These are phyloP conservation scores for Pandemis heparana DNA, from an alignment of 2,888 invertebrate genomes.

Conservation along the genomic window DNA sequence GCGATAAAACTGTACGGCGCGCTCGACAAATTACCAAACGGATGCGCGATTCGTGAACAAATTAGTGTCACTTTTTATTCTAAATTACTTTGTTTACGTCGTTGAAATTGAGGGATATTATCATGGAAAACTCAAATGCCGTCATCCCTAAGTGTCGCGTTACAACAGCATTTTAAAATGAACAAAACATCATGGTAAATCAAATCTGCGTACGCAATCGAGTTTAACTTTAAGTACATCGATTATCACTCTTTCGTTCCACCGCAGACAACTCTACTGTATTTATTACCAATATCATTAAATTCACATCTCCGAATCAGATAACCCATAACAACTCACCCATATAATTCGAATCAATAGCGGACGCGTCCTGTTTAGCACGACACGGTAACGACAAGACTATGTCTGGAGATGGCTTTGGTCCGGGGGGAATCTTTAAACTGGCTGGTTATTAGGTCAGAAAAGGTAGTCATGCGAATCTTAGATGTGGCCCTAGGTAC, in stretches of 20 bases:
- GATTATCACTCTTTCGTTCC: neutral
- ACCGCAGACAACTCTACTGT: neutral
- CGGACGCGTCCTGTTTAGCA: slow-evolving; percentile 61
- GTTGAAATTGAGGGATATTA: neutral
- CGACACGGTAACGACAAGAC: slow-evolving; percentile 48
- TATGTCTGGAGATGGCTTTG: slow-evolving; percentile 55
- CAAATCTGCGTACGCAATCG: neutral
- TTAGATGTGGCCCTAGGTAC: slow-evolving; percentile 17
- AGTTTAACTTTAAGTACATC: neutral
- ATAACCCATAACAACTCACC: slow-evolving; percentile 58
- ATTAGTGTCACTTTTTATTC: neutral
- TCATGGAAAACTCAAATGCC: no score
- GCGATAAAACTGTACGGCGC: slow-evolving; percentile 26
- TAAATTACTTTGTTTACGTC: slow-evolving; percentile 2
- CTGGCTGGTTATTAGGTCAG: slow-evolving; percentile 71
- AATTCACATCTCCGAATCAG: slow-evolving; percentile 12
- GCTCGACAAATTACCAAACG: slow-evolving; percentile 11
- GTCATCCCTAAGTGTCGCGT: no score
- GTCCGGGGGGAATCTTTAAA: slow-evolving; percentile 58
- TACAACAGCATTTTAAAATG: no score
- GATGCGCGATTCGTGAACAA: slow-evolving; percentile 13
- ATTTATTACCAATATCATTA: neutral
- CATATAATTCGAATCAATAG: slow-evolving; percentile 63
- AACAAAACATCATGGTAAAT: no score
- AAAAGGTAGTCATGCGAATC: slow-evolving; percentile 65